Conservation (phyloP, 2,797 vertebrate genomes). For the Pseudochromis fuscus region DNA sequence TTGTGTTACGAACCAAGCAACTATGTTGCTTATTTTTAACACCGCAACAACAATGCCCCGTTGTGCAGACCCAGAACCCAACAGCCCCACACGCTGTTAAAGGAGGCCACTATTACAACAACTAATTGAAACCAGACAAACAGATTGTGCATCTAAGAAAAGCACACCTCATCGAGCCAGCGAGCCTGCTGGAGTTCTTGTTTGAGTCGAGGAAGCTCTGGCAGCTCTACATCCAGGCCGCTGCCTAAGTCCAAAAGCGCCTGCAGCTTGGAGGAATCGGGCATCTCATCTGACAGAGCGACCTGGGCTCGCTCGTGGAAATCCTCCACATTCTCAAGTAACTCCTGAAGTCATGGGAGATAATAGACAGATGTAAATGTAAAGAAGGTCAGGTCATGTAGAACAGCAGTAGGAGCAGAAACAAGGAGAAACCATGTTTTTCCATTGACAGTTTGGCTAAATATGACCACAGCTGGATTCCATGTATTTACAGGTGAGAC, state of each 20-base stretch:
- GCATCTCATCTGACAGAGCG: slow-evolving; percentile 93
- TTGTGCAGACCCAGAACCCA: not conserved
- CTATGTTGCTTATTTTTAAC: not conserved
- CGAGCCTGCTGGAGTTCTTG: slow-evolving; percentile 97
- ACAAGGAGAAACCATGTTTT: not conserved
- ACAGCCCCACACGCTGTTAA: not conserved
- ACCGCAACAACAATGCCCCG: not conserved
- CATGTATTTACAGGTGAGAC: slow-evolving; percentile 18
- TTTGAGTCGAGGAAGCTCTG: slow-evolving; percentile 93
- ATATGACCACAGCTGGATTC: not conserved
- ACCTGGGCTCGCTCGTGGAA: slow-evolving; percentile 97
- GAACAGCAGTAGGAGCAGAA: not conserved
- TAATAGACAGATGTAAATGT: not conserved
- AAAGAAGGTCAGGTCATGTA: not conserved
- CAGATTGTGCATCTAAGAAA: not conserved
- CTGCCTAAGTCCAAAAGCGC: slow-evolving; percentile 93
- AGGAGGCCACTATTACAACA: not conserved
- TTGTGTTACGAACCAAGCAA: not conserved
- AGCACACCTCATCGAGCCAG: slow-evolving; percentile 92
- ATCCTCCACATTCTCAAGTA: slow-evolving; percentile 97
- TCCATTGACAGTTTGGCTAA: not conserved
- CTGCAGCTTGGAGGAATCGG: slow-evolving; percentile 96
- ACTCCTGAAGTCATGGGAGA: slow-evolving; percentile 83
- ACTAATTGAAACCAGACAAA: not conserved
- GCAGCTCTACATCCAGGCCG: slow-evolving; percentile 95